Evolutionary conservation across 2,797 vertebrate genomes (phyloP), one percentile per base, ranked within the genome.

Genomic region (Pipistrellus nathusii): DNA sequence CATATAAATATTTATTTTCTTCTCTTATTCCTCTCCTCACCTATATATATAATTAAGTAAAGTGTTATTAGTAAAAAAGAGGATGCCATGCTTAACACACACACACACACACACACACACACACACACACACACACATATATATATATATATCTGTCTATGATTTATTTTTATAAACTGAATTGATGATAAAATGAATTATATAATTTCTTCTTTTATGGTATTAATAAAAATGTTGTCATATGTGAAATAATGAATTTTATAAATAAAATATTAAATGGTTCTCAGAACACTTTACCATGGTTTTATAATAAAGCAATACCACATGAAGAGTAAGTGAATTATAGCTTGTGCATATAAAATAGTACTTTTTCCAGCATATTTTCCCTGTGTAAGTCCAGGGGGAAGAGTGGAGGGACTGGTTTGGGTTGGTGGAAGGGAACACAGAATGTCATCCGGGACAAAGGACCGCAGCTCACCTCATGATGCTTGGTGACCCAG

Each of bases 21-120:
- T 55, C n/a, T 94, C 2, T 25, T 15, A 8, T 66, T 64, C 20
- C 7, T 51, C 20, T 30, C 7, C 38, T 4, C 38, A 41, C 38
- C 38, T 41, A 41, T 41, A 41, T 41, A 41, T 41, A 41, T 41
- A 41, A 6, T 41, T 41, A 41, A 41, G 38, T n/a, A 41, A 41
- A 41, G 38, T 41, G 38, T 41, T 41, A 7, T 41, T 97, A 95
- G 46, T 76, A 71, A 92, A 72, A 90, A 95, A 93, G 72, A 51
- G 73, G 95, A 94, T 71, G 2, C 2, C 27, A 78, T 71, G 68
- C 46, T 14, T 51, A 82, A 11, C 44, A 44, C 44, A 44, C 44
- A 44, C 44, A 44, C 44, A 44, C 44, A 44, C 44, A 44, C 44
- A 44, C 44, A 44, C 44, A 44, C 44, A 44, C 44, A 44, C 41